These are phyloP conservation scores for Melitaea cinxia DNA, from an alignment of 1,140 invertebrate genomes.

Conservation along the genomic window DNA sequence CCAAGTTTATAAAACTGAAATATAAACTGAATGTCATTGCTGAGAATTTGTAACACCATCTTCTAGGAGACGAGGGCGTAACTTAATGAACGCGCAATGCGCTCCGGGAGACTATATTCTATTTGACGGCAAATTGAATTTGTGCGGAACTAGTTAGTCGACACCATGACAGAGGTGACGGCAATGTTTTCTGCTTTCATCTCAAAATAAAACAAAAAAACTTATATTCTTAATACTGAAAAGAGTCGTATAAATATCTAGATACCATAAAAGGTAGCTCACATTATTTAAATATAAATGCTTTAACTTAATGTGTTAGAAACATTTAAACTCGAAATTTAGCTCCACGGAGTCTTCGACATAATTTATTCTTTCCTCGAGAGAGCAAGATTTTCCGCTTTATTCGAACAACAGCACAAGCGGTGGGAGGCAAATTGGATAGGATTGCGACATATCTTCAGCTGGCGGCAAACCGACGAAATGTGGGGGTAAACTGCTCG, in stretches of 20 bases:
- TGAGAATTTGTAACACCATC: constrained; percentile 16
- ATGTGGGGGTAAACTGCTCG: constrained; percentile 69
- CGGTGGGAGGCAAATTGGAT: constrained; percentile 76
- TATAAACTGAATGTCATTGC: constrained; percentile 4
- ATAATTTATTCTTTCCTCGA: constrained; percentile 70
- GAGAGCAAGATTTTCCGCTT: constrained; percentile 70
- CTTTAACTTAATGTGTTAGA: not conserved
- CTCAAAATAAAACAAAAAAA: no score
- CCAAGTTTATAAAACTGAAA: constrained; percentile 5
- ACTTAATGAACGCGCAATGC: constrained; percentile 69
- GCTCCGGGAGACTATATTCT: constrained; percentile 62
- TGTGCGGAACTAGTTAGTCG: constrained; percentile 73
- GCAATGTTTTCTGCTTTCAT: no score
- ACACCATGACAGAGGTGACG: constrained; percentile 49
- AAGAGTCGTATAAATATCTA: no score
- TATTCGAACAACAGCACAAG: constrained; percentile 63
- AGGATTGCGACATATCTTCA: constrained; percentile 76
- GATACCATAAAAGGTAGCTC: not conserved
- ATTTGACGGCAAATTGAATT: constrained; percentile 73
- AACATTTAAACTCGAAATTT: constrained; percentile 51
- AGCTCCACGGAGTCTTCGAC: constrained; percentile 35
- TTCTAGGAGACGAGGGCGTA: constrained; percentile 43
- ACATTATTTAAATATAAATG: not conserved
- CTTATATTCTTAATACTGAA: no score
- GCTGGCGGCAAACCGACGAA: constrained; percentile 65